Evolutionary conservation across 2,113 vertebrate genomes (phyloP), one percentile per base, ranked within the genome.

Genomic region (Dasyurus viverrinus): DNA sequence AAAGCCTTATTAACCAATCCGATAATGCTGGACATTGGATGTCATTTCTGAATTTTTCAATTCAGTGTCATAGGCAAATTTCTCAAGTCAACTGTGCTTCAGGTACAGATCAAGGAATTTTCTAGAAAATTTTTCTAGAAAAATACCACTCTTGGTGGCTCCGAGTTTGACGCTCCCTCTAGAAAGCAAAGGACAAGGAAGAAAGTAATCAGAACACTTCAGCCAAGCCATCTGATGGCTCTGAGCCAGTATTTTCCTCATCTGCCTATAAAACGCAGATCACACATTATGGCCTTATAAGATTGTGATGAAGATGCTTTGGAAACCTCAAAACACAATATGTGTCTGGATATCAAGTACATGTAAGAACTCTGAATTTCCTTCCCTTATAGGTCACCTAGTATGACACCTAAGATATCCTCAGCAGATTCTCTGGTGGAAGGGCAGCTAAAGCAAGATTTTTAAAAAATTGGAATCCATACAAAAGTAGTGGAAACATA

Each of bases 401-500:
- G n/a, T 42, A 42, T 42, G 68, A 9, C 2, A 19, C 42, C n/a
- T 84, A 90, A 52, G 10, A 19, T 36, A 90, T 53, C 92, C 9
- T 92, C 42, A 52, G 16, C 7, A 94, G 30, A 95, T 47, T 89
- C 9, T 93, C 68, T 24, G 19, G 90, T 93, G 50, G 90, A 30
- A 84, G 0, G 1, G 9, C 92, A 90, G 26, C 8, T n/a, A 11
- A 94, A 89, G n/a, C 94, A 42, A 23, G n/a, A 23, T 42, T 84
- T 0, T 91, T 94, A 53, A 60, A 36, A 89, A 52, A 2, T 92
- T 93, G 91, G 90, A 94, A 90, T 8, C 90, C 26, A 47, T 52
- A 30, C 60, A 46, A 93, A 95, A 93, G 89, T 93, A 6, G 7
- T 9, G 92, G 92, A 1, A 95, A 68, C 57, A 94, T 91, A 26